Evolutionary conservation across 2,797 vertebrate species (phyloP), one percentile per base, ranked within the genome.

Genomic region (Molossus alvarezi): DNA sequence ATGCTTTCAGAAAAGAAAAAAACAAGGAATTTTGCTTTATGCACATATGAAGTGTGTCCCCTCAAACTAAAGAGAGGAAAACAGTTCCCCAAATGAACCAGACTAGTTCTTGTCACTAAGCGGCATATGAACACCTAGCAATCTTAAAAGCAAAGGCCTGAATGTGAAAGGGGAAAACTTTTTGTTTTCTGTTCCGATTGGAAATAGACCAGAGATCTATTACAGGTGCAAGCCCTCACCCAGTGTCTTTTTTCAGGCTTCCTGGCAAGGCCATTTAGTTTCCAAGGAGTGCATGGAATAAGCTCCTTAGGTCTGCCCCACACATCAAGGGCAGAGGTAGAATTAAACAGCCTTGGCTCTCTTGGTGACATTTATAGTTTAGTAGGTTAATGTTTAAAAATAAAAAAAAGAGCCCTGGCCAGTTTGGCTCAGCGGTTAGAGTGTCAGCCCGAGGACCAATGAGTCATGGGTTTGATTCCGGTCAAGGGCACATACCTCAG

Each of bases 11-110:
- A 37, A 67, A 79, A 71, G 20, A 69, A 88, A 88, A 88, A 69
- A 88, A 88, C 82, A 94, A 94, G 15, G n/a, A 93, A 60, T 73
- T 86, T 65, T 58, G 72, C 37, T 85, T 79, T 71, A 77, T 45
- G 76, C 29, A 69, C 37, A 71, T 65, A 58, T 48, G 48, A 67
- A 57, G 33, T 73, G 29, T 57, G 29, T 53, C 18, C 53, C 25
- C 57, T 83, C 76, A 77, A 76, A 87, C 53, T 69, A 90, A 86
- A 90, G 73, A 89, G 41, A 77, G 55, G n/a, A 71, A 88, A 93
- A 95, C 14, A 83, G 45, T 69, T 4, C 25, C 29, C 3, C 15
- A 45, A 55, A 82, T 76, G n/a, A 93, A 37, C 53, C 55, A 77
- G 58, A 83, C 37, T 86, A 93, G 83, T 62, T 76, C 58, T 58